Percentiles rank a stretch among this genome's conserved stretches.
Evolutionary conservation across 1,140 invertebrate genomes (phyloP).

Genomic region (Sitobion miscanthi): DNA sequence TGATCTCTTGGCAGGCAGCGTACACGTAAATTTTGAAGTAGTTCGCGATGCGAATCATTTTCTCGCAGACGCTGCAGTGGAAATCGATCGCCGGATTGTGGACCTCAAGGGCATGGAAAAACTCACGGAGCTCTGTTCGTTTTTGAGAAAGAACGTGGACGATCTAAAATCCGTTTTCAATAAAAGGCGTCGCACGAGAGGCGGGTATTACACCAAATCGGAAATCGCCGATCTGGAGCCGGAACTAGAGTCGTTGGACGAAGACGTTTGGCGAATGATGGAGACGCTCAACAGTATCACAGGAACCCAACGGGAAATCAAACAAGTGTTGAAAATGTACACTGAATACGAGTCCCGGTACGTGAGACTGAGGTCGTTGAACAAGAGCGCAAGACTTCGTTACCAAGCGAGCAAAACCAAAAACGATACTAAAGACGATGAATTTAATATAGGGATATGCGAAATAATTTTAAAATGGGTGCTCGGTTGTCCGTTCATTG

Average conservation of each 20-base stretch:
- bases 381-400: not conserved
- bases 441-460: not conserved
- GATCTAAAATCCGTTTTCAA: not conserved
- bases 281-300: not conserved
- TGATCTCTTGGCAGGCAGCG: not conserved
- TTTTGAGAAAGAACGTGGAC: slow-evolving; percentile 7
- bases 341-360: not conserved
- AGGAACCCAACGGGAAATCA: not conserved
- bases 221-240: not conserved
- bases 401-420: not conserved
- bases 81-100: not conserved
- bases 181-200: not conserved
- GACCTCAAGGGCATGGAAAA: not conserved
- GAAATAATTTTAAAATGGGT: not conserved
- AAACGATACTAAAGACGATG: not conserved
- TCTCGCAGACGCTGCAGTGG: not conserved
- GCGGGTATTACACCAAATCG: not conserved
- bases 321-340: not conserved
- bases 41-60: not conserved
- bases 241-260: not conserved
- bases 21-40: not conserved
- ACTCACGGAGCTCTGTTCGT: not conserved
- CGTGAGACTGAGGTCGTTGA: not conserved
- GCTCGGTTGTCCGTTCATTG: not conserved
- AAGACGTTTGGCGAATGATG: not conserved